phyloP scores from a whole-genome alignment of 64 coral and sea anemone genomes.

The Montipora foliosa region DNA sequence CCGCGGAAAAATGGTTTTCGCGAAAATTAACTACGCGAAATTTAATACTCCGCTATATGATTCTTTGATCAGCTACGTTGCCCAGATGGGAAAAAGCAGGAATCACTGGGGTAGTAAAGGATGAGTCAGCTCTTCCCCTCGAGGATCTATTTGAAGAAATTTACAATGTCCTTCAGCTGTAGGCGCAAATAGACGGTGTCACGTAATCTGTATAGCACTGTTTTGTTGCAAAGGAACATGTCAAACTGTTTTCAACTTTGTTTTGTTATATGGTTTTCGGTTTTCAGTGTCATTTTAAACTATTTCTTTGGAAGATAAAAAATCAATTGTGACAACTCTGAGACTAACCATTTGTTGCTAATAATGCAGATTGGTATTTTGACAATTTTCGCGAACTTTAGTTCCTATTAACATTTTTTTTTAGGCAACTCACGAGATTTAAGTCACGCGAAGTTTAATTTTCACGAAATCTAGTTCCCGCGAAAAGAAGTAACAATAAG shows the following conservation, averaged over 20 bases:
- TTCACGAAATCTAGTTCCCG: background rate
- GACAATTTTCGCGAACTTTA: background rate
- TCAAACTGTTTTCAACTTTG: slow-evolving; percentile 53
- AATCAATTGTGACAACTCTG: background rate
- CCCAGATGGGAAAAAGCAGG: slow-evolving; percentile 34
- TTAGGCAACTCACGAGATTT: too few species aligned
- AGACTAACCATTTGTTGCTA: background rate
- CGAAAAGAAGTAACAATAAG: background rate
- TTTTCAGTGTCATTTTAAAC: background rate
- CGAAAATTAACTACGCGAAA: too few species aligned
- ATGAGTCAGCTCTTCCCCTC: slow-evolving; percentile 11
- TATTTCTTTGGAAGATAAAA: background rate
- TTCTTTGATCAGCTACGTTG: too few species aligned
- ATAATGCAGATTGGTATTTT: background rate
- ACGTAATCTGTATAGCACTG: slow-evolving; percentile 16
- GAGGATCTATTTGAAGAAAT: slow-evolving; percentile 12
- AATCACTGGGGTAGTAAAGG: slow-evolving; percentile 32
- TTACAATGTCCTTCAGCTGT: slow-evolving; percentile 33
- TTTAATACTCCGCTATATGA: too few species aligned
- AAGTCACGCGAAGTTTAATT: too few species aligned
- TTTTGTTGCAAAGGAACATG: slow-evolving; percentile 59
- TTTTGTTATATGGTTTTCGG: background rate
- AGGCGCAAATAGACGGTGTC: slow-evolving; percentile 34
- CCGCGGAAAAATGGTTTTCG: too few species aligned
- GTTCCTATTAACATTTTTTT: background rate